Base-by-base conservation (phyloP, 2,888 invertebrate species). In the Caenorhabditis wallacei region DNA sequence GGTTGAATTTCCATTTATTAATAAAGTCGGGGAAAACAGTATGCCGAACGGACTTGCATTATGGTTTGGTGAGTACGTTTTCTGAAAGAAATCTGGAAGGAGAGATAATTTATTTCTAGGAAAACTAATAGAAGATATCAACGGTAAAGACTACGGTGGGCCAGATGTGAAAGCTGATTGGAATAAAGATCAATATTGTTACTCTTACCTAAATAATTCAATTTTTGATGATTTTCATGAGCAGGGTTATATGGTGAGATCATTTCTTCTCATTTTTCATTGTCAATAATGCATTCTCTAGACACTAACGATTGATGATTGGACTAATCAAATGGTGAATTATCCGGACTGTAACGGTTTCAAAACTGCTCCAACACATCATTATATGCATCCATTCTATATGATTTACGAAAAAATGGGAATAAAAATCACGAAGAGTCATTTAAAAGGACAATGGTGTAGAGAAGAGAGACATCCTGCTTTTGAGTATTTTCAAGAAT, bases 11-110 rank as follows among this genome's bases (percentile, higher is more conserved):
- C 81, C 80, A 11, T 83, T 84, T 69, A 61, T 88, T 18, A 88
- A 88, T 70, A 88, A 88, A 79, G 71, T 88, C 22, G 88, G 85
- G 3, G 43, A 76, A 51, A 87, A 88, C 57, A 81, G 81, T 76
- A 80, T 64, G 20, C 87, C 88, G 20, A 88, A 88, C 82, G 86
- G 83, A 30, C 63, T 83, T n/a, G 82, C 82, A 11, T 70, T 88
- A 1, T 82, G 78, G 80, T 80, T 82, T 43, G 84, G 84, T 84
- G 13, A 13, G 43, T 10, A 30, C 3, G 30, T 30, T 30, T 30
- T 8, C 30, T 3, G 30, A 8, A 30, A 30, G 8, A 30, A 43
- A 11, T 43, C 11, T 43, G 43, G 11, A 13, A 30, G 30, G 8
- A 30, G 4, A 3, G 8, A 30, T 5, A 30, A 8, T 30, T 30